Percentiles rank a stretch among this genome's conserved stretches.
Conservation (phyloP, 2,113 vertebrate genomes). For the Phalacrocorax carbo region DNA sequence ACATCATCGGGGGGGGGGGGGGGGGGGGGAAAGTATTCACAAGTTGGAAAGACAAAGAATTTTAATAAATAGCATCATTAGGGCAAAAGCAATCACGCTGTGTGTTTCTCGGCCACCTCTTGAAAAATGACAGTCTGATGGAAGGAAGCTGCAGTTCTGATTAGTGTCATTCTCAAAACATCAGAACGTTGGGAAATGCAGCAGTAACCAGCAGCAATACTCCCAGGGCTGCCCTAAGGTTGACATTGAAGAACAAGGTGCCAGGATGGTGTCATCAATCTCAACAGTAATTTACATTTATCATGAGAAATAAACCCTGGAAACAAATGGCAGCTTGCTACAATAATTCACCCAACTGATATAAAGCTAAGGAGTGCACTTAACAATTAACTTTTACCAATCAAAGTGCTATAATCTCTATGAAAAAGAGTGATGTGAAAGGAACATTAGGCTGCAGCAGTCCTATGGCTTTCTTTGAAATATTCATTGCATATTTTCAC, state of each 20-base stretch:
- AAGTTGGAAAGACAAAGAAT: neutral
- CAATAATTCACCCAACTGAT: neutral
- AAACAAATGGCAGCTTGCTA: neutral
- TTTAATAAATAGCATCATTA: neutral
- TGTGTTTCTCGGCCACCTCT: neutral
- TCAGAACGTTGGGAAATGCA: neutral
- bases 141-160: neutral
- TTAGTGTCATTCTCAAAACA: neutral
- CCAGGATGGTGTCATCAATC: neutral
- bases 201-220: neutral
- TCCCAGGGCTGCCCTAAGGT: neutral
- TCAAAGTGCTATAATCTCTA: neutral
- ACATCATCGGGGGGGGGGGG: no score
- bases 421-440: neutral
- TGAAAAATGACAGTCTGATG: neutral
- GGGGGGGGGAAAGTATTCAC: no score
- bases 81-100: neutral
- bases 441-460: neutral
- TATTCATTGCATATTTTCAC: neutral
- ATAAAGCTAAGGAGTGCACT: neutral
- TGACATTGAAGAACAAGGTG: neutral
- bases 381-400: neutral
- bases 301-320: neutral
- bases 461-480: neutral
- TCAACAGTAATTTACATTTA: neutral